Evolutionary conservation across 2,797 vertebrate genomes (phyloP).

Genomic region (Discoglossus pictus): DNA sequence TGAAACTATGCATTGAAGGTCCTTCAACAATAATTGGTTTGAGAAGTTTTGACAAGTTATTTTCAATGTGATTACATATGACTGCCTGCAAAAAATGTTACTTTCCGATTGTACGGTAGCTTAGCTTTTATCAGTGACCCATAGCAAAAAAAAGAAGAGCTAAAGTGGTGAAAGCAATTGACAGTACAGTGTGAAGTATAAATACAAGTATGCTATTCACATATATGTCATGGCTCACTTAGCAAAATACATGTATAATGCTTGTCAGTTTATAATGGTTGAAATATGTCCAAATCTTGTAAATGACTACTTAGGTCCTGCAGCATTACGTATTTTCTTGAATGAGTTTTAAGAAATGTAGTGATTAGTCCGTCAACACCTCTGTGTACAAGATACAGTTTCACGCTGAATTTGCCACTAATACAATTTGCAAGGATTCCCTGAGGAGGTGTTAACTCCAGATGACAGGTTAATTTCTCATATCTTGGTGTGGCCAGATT

Average conservation of each 20-base stretch:
- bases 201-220: slow-evolving; percentile 10
- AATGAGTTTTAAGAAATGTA: slow-evolving; percentile 4
- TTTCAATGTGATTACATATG: no score
- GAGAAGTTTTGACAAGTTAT: no score
- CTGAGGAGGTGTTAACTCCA: slow-evolving; percentile 27
- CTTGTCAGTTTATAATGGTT: slow-evolving; percentile 25
- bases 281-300: slow-evolving; percentile 6
- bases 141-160: slow-evolving; percentile 2
- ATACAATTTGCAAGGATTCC: slow-evolving; percentile 27
- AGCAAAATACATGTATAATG: slow-evolving; percentile 10
- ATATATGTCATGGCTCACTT: slow-evolving; percentile 32
- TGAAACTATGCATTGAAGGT: no score
- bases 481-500: slow-evolving; percentile 19
- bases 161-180: slow-evolving; percentile 11
- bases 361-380: slow-evolving; percentile 34
- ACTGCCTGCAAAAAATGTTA: not conserved
- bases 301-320: slow-evolving; percentile 8
- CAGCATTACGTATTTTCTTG: not conserved
- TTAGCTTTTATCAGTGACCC: slow-evolving; percentile 8
- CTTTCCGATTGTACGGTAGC: not conserved
- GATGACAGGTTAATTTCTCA: slow-evolving; percentile 43
- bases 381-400: slow-evolving; percentile 3
- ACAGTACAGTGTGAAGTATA: slow-evolving; percentile 8
- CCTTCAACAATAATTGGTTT: no score
- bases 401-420: slow-evolving; percentile 25